These are phyloP conservation scores for Epinephelus moara DNA, from an alignment of 2,113 vertebrate genomes.

Conservation along the genomic window DNA sequence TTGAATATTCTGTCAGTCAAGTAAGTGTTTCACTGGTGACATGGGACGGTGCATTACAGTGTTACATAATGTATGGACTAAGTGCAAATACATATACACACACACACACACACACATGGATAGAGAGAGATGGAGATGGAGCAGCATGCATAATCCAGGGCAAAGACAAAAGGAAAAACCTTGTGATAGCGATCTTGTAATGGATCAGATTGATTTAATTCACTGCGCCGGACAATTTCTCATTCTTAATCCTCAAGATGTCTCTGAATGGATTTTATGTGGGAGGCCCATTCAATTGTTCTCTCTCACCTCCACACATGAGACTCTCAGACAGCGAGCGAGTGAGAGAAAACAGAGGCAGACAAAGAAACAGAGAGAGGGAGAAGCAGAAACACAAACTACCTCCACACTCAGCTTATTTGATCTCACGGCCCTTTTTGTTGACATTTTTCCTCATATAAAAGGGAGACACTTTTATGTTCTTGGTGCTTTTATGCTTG, in stretches of 20 bases:
- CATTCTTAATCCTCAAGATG: slow-evolving; percentile 77
- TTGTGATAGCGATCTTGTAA: slow-evolving; percentile 75
- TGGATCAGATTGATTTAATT: slow-evolving; percentile 79
- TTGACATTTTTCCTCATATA: slow-evolving; percentile 64
- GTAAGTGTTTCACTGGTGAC: slow-evolving; percentile 43
- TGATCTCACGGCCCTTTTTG: slow-evolving; percentile 62
- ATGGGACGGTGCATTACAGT: neutral
- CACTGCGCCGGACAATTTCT: slow-evolving; percentile 67
- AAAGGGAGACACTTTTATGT: slow-evolving; percentile 60
- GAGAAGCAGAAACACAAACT: slow-evolving; percentile 54
- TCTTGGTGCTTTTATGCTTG: slow-evolving; percentile 59
- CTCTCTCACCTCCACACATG: slow-evolving; percentile 59
- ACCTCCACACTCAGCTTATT: slow-evolving; percentile 64
- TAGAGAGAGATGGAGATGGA: neutral
- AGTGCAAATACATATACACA: neutral
- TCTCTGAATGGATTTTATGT: slow-evolving; percentile 79
- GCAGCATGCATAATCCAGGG: slow-evolving; percentile 61
- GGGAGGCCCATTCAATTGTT: slow-evolving; percentile 77
- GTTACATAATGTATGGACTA: slow-evolving; percentile 11
- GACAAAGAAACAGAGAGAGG: slow-evolving; percentile 57
- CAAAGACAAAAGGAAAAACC: slow-evolving; percentile 68
- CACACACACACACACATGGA: slow-evolving; percentile 16
- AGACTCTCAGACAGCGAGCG: slow-evolving; percentile 54
- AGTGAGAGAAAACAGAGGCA: slow-evolving; percentile 57
- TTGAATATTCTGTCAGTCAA: slow-evolving; percentile 18